These are phyloP conservation scores for Eidolon dupreanum DNA, from an alignment of 2,797 vertebrate species.

Conservation along the genomic window DNA sequence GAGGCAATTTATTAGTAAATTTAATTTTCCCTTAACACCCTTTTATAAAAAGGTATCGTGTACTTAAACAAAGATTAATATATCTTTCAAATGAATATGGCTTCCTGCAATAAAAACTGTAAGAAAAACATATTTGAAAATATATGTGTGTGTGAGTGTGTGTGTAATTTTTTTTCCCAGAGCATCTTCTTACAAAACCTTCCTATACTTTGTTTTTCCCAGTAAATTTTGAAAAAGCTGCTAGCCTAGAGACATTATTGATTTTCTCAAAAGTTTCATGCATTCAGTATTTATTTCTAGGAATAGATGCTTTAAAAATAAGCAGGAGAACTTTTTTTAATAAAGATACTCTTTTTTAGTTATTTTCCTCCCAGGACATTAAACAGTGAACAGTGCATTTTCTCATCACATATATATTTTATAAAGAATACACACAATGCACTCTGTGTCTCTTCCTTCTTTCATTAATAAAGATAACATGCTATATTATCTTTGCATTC, in stretches of 20 bases:
- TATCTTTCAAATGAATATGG: neutral
- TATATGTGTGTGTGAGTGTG: too few relatives aligned
- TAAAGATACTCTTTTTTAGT: neutral
- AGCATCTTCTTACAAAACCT: neutral
- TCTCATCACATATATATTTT: neutral
- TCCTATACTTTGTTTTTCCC: neutral
- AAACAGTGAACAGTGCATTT: neutral
- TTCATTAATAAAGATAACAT: neutral
- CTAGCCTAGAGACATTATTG: neutral
- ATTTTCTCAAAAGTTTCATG: neutral
- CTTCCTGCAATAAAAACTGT: neutral
- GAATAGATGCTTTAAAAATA: neutral
- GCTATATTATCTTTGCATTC: neutral
- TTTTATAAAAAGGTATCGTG: neutral
- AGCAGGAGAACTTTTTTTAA: neutral
- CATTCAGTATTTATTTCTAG: neutral
- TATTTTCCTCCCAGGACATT: neutral
- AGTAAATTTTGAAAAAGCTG: neutral
- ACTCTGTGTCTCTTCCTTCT: neutral
- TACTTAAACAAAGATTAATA: neutral
- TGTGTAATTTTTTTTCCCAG: too few relatives aligned
- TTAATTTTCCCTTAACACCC: neutral
- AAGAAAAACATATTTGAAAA: neutral
- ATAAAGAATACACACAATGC: neutral
- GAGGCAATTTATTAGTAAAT: neutral